A percentile compares a stretch with the other conserved stretches of the same genome.
Conservation (phyloP, 2,888 invertebrate species). For the Oasisia sp. region DNA sequence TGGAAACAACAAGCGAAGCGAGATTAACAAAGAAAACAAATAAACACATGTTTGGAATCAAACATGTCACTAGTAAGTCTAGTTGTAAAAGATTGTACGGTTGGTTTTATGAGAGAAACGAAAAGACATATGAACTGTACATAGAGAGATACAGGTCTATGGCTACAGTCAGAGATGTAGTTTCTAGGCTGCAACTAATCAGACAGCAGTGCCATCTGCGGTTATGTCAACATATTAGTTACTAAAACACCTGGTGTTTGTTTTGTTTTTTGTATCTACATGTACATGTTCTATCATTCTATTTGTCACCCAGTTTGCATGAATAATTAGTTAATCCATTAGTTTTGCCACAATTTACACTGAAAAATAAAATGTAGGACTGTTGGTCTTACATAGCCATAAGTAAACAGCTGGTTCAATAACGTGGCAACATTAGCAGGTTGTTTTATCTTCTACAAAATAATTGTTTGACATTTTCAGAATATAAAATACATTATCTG, state of each 20-base stretch:
- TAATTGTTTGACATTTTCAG: neutral
- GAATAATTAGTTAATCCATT: neutral
- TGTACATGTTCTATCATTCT: too few species aligned
- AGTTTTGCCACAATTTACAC: neutral
- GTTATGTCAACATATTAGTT: neutral
- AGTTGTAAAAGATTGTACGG: neutral
- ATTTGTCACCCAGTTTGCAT: neutral
- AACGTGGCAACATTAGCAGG: neutral
- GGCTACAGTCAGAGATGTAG: too few species aligned
- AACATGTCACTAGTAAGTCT: neutral
- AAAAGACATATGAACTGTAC: neutral
- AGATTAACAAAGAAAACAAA: neutral
- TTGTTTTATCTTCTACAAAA: neutral
- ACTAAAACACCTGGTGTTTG: too few species aligned
- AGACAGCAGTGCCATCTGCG: neutral
- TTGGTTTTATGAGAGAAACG: neutral
- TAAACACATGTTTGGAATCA: too few species aligned
- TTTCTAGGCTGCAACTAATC: too few species aligned
- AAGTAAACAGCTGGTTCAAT: neutral
- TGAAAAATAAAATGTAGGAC: neutral
- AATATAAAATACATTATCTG: neutral
- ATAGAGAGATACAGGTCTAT: neutral
- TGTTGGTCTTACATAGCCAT: neutral
- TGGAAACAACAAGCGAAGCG: neutral
- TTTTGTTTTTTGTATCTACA: too few species aligned